Conservation (phyloP, 2,888 invertebrate species). For the Xestia xanthographa region DNA sequence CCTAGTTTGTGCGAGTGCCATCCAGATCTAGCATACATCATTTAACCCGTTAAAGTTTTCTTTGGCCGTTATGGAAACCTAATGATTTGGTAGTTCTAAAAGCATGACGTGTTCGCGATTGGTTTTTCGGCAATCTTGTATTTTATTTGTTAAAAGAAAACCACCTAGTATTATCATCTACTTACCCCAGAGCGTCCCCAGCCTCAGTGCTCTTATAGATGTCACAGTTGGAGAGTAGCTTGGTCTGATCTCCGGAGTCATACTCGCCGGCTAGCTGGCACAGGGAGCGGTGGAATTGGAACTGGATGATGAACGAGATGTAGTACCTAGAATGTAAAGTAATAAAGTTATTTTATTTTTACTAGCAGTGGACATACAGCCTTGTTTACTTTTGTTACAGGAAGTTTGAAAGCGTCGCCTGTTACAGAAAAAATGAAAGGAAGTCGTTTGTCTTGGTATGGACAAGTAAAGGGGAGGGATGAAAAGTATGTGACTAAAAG, state of each 20-base stretch:
- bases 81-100: too few relatives aligned
- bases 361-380: background rate
- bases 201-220: slow-evolving; percentile 93
- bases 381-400: background rate
- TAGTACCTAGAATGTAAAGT: slow-evolving; percentile 89
- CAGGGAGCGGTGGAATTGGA: slow-evolving; percentile 95
- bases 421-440: background rate
- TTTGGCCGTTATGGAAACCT: too few relatives aligned
- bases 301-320: slow-evolving; percentile 95
- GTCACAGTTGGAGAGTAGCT: slow-evolving; percentile 94
- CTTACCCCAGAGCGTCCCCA: slow-evolving; percentile 91
- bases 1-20: too few relatives aligned
- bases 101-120: background rate
- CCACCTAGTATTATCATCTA: background rate
- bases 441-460: background rate
- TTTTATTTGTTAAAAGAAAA: background rate
- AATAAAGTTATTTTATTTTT: background rate
- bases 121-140: background rate
- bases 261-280: slow-evolving; percentile 94
- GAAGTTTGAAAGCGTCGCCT: background rate
- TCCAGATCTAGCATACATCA: too few relatives aligned
- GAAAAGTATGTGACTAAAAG: background rate
- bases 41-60: too few relatives aligned
- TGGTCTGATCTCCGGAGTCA: slow-evolving; percentile 90
- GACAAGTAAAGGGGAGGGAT: background rate